Percentiles rank a stretch among this genome's conserved stretches.
Evolutionary conservation across 2,113 vertebrate genomes (phyloP).

Genomic region (Athene cunicularia): DNA sequence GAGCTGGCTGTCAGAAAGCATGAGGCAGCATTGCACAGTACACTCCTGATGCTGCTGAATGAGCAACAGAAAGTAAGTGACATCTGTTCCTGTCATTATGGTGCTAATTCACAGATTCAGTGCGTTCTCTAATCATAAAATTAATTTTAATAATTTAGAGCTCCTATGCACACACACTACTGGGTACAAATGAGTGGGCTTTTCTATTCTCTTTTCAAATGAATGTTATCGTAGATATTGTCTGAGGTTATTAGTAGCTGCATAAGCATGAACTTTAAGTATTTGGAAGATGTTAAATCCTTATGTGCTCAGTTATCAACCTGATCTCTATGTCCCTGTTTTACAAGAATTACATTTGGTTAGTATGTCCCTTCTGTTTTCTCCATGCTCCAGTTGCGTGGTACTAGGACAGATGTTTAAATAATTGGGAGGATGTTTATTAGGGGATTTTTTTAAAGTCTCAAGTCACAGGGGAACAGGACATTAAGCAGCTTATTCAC

Average conservation of each 20-base stretch:
- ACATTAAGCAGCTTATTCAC: neutral
- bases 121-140: conserved; percentile 7
- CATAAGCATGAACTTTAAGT: neutral
- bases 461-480: neutral
- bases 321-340: neutral
- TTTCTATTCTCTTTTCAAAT: neutral
- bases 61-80: too few species aligned
- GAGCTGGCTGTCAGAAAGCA: neutral
- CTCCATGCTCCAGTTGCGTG: neutral
- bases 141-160: neutral
- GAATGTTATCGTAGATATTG: neutral
- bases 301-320: neutral
- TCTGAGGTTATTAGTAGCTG: neutral
- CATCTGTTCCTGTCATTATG: conserved; percentile 23
- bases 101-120: conserved; percentile 3
- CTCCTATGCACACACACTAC: neutral
- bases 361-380: neutral
- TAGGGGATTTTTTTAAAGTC: neutral
- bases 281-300: neutral
- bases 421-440: conserved; percentile 2
- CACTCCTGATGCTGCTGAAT: too few species aligned
- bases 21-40: neutral
- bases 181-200: neutral
- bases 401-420: conserved; percentile 27
- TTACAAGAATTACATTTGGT: neutral